Conservation (phyloP, 2,113 vertebrate genomes). For the Channa maculata region DNA sequence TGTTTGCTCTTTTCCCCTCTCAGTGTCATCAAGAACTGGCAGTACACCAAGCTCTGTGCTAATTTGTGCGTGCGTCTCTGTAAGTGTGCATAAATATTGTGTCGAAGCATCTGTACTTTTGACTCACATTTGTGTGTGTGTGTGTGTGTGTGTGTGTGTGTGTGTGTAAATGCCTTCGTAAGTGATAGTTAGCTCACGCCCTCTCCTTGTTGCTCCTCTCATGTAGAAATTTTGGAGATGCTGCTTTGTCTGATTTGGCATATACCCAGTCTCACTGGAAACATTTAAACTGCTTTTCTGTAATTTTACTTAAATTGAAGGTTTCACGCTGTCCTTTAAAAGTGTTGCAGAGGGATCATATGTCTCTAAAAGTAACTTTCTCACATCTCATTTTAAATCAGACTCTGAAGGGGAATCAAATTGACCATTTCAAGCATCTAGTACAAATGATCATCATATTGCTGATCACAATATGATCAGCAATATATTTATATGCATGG, state of each 20-base stretch:
- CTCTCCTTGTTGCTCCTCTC: constrained; percentile 43
- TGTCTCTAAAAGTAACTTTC: constrained; percentile 23
- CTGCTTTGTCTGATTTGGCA: constrained; percentile 36
- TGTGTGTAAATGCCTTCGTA: constrained; percentile 48
- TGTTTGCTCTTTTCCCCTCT: constrained; percentile 16
- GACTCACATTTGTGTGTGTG: neutral
- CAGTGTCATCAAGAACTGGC: constrained; percentile 53
- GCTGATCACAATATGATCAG: too few relatives aligned
- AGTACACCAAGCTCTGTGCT: constrained; percentile 39
- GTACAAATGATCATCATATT: constrained; percentile 6
- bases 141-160: constrained; percentile 3
- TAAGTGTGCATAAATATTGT: neutral
- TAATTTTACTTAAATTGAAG: constrained; percentile 7
- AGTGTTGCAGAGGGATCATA: constrained; percentile 1
- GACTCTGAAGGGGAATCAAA: neutral
- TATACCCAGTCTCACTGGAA: constrained; percentile 10
- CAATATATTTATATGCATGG: too few relatives aligned
- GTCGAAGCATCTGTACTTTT: neutral
- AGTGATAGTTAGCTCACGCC: constrained; percentile 38
- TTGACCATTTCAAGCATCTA: constrained; percentile 28
- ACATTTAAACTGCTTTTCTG: constrained; percentile 42
- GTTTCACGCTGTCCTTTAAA: neutral
- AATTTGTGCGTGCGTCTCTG: neutral
- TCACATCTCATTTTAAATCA: constrained; percentile 41
- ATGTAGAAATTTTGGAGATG: constrained; percentile 41